Evolutionary conservation across 2,888 invertebrate genomes (phyloP), one percentile per base, ranked within the genome.

Genomic region (Dendrolimus houi): DNA sequence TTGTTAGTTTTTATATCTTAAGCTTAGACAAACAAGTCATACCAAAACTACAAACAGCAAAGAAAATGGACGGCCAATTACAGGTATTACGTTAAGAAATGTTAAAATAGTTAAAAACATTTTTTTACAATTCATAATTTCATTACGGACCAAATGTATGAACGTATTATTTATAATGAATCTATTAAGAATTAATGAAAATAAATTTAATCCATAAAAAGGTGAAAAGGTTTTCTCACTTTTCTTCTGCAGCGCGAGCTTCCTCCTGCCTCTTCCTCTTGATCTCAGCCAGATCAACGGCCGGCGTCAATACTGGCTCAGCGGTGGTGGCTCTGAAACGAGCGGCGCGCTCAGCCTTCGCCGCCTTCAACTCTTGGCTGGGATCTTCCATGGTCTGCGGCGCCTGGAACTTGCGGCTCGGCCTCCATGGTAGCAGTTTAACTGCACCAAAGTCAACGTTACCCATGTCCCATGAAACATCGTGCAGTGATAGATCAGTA

Each of bases 391-490:
- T 84, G 57, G 81, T 79, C 70, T 89, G 82, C 58, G 91, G 92
- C 61, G 88, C 88, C 78, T 93, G 92, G 85, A 95, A 95, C 81
- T 93, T 93, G 78, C 94, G 92, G 75, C 94, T 92, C 71, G 94
- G 93, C 74, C 94, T 93, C 80, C 92, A 91, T 66, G 94, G 93
- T 65, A 94, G 92, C 88, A 94, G 91, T 74, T 93, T 92, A 67
- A 92, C 92, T 92, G 91, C 82, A 84, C 82, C 85, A 75, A 79
- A 83, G 84, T 83, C 80, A 76, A 80, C 63, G 76, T 83, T 83
- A 82, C 69, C 68, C 71, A 73, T 61, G 68, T 72, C 69, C 75
- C 64, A 59, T 57, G 62, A 61, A 54, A 40, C 56, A 62, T 58
- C 73, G 67, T 72, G 77, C 75, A 81, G 79, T 72, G 71, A 69